phyloP scores from a whole-genome alignment of 2,797 vertebrate genomes.

The Huso huso region DNA sequence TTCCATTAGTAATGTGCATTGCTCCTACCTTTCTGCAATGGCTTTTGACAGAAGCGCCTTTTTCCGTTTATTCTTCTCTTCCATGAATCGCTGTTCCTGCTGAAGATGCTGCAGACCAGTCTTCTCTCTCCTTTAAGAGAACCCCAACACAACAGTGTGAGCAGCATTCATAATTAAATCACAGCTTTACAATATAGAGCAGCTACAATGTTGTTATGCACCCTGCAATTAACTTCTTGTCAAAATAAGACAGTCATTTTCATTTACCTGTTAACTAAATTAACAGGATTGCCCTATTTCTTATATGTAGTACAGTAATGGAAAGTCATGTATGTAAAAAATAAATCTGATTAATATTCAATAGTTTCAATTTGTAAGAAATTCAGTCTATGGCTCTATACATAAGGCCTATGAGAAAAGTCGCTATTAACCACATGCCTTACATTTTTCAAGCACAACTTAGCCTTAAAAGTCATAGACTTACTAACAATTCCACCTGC shows the following conservation, averaged over 20 bases:
- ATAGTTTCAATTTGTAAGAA: too few species aligned
- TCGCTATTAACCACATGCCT: too few species aligned
- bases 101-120: constrained; percentile 81
- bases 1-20: neutral
- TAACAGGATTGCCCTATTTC: too few species aligned
- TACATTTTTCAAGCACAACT: too few species aligned
- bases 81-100: constrained; percentile 78
- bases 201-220: neutral
- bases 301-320: too few species aligned
- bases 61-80: constrained; percentile 88
- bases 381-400: too few species aligned
- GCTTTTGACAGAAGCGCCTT: constrained; percentile 86
- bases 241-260: too few species aligned
- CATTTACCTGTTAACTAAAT: too few species aligned
- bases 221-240: too few species aligned
- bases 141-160: constrained; percentile 10
- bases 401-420: too few species aligned
- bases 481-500: constrained; percentile 92
- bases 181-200: neutral
- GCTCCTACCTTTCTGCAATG: constrained; percentile 83
- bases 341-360: too few species aligned
- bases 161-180: neutral
- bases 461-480: constrained; percentile 31
- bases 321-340: too few species aligned
- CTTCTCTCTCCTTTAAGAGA: constrained; percentile 68